These are phyloP conservation scores for Ardeotis arabs DNA, from an alignment of 2,113 vertebrate species.

Conservation along the genomic window DNA sequence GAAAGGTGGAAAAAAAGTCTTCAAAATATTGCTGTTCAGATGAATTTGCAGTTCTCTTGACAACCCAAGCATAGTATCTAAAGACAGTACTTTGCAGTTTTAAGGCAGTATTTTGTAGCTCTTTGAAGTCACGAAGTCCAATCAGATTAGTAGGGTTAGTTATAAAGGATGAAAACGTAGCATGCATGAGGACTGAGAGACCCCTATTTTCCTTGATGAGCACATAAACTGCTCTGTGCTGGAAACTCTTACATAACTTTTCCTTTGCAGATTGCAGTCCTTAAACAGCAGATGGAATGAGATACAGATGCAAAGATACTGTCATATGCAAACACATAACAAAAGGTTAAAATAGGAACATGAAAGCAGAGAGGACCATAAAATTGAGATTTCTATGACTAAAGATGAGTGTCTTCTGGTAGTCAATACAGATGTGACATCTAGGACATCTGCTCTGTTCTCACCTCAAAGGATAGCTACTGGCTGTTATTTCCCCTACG, in stretches of 20 bases:
- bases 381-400: not conserved
- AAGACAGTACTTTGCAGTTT: not conserved
- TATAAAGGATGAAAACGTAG: not conserved
- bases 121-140: not conserved
- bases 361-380: not conserved
- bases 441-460: not conserved
- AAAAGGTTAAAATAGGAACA: not conserved
- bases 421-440: not conserved
- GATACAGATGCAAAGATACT: not conserved
- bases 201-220: not conserved
- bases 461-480: not conserved
- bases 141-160: not conserved
- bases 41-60: not conserved
- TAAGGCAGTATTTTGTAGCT: not conserved
- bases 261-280: not conserved
- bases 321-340: not conserved
- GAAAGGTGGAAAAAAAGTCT: not conserved
- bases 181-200: not conserved
- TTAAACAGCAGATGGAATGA: not conserved
- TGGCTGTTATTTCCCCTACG: not conserved
- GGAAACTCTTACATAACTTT: not conserved
- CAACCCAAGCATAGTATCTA: not conserved
- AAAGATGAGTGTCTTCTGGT: not conserved
- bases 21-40: not conserved
- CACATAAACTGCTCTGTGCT: not conserved